Percentiles rank a stretch among this genome's conserved stretches.
These are phyloP conservation scores for Fulica atra DNA, from an alignment of 2,113 vertebrate species.

Conservation along the genomic window DNA sequence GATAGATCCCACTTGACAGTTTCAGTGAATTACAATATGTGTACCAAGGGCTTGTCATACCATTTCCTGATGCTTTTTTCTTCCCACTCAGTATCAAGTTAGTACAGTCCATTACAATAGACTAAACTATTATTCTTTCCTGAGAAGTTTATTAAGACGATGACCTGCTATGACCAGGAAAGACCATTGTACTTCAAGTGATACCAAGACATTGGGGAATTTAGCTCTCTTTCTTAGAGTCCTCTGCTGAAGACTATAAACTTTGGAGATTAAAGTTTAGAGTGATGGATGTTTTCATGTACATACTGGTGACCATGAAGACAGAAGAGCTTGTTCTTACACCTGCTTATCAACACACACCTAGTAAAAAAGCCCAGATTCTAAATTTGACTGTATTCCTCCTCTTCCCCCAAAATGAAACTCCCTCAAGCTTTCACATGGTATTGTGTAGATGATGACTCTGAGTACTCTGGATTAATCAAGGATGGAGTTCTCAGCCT, in stretches of 20 bases:
- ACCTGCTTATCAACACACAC: neutral
- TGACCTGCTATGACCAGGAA: neutral
- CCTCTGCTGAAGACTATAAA: neutral
- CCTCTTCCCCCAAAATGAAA: neutral
- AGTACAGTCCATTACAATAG: neutral
- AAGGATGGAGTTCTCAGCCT: neutral
- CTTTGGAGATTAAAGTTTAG: neutral
- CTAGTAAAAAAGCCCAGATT: neutral
- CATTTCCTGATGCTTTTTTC: neutral
- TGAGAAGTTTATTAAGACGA: neutral
- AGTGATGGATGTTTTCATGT: neutral
- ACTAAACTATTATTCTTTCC: neutral
- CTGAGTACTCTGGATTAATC: neutral
- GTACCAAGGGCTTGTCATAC: neutral
- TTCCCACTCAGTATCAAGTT: neutral
- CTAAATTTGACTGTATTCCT: neutral
- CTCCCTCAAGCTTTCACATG: neutral
- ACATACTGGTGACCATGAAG: neutral
- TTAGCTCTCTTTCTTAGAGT: neutral
- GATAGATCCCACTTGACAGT: neutral
- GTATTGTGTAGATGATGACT: neutral
- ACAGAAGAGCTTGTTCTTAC: neutral
- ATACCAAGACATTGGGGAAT: neutral
- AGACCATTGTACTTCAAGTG: neutral
- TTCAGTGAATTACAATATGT: neutral